These are phyloP conservation scores for Rhyacichthys aspro DNA, from an alignment of 2,797 vertebrate species.

Conservation along the genomic window DNA sequence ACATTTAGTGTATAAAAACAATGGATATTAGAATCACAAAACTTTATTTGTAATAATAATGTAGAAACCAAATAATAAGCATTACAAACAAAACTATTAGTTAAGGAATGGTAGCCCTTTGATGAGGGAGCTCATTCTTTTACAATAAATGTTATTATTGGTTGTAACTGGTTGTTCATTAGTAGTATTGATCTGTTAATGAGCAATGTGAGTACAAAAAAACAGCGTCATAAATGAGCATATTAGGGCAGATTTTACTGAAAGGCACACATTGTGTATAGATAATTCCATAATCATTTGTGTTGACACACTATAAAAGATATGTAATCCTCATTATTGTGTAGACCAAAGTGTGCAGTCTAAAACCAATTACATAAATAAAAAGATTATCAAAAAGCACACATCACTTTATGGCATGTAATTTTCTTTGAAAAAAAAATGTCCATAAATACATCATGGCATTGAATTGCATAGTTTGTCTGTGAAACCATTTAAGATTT, in stretches of 20 bases:
- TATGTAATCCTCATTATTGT: not conserved
- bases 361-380: conserved; percentile 13
- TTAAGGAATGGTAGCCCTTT: not conserved
- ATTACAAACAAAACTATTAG: not conserved
- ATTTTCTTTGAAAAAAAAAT: conserved; percentile 20
- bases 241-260: conserved; percentile 24
- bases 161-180: too few relatives aligned
- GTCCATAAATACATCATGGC: conserved; percentile 37
- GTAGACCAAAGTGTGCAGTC: conserved; percentile 13
- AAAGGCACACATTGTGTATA: conserved; percentile 39
- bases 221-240: too few relatives aligned
- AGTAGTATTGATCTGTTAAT: too few relatives aligned
- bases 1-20: not conserved
- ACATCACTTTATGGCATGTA: conserved; percentile 60
- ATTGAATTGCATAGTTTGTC: conserved; percentile 35
- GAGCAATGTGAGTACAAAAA: too few relatives aligned
- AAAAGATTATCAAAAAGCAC: conserved; percentile 31
- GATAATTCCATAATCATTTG: conserved; percentile 12
- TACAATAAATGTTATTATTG: not conserved
- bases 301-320: conserved; percentile 9
- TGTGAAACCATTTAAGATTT: conserved; percentile 31
- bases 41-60: conserved; percentile 64
- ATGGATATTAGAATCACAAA: conserved; percentile 39
- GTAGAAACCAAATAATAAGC: conserved; percentile 51
- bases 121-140: not conserved